phyloP scores from a whole-genome alignment of 2,888 invertebrate genomes.

The Clunio marinus region DNA sequence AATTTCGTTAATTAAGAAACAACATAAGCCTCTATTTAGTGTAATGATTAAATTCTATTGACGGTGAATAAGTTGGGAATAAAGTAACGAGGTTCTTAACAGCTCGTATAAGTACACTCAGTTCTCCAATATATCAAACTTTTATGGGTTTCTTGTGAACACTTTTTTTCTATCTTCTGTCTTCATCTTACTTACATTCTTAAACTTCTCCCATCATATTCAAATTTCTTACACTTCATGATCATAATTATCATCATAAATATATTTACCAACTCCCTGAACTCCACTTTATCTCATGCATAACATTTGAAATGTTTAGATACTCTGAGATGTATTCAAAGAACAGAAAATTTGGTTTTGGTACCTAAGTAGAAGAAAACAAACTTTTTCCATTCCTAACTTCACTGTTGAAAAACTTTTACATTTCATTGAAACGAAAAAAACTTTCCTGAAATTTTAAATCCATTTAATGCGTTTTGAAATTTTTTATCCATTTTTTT shows the following conservation, averaged over 20 bases:
- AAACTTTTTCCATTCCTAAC: conserved; percentile 12
- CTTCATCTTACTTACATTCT: not conserved
- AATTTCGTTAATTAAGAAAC: conserved; percentile 4
- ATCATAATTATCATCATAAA: conserved; percentile 1
- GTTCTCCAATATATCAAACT: not conserved
- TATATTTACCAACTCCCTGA: not conserved
- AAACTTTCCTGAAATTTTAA: not conserved
- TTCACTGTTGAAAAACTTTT: not conserved
- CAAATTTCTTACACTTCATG: not conserved
- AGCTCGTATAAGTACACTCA: conserved; percentile 9
- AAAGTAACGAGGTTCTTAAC: not conserved
- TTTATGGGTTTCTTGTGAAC: conserved; percentile 8
- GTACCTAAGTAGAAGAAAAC: not conserved
- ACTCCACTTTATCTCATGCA: not conserved
- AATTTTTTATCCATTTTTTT: not conserved
- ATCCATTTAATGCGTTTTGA: not conserved
- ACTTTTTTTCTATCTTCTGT: not conserved
- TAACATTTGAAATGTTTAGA: no score
- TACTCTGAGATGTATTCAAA: not conserved
- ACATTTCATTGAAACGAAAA: not conserved
- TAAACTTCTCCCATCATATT: not conserved
- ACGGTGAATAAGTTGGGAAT: not conserved
- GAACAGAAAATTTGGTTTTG: not conserved
- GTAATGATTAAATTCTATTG: not conserved
- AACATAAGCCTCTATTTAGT: not conserved